phyloP scores from a whole-genome alignment of 2,888 invertebrate species.

The Acanthosepion esculentum region DNA sequence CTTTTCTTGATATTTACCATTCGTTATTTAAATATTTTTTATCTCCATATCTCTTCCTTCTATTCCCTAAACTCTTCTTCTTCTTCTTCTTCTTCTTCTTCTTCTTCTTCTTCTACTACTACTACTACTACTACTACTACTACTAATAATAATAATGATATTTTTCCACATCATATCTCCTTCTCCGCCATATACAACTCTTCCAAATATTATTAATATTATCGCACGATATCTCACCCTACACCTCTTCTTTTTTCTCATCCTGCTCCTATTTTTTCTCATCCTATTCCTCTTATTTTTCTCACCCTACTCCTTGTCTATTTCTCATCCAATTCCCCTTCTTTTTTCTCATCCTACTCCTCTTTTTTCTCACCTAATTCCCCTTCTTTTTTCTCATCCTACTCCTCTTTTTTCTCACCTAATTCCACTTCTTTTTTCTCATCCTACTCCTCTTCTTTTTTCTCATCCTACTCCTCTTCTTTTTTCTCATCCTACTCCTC shows the following conservation, averaged over 20 bases:
- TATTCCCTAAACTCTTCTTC: background rate
- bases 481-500: no score
- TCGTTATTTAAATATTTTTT: no score
- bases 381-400: no score
- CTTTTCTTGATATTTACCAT: background rate
- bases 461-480: background rate
- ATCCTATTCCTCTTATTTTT: background rate
- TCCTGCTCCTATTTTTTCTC: background rate
- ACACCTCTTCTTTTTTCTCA: background rate
- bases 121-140: background rate
- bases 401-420: no score
- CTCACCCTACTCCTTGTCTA: background rate
- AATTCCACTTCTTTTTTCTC: background rate
- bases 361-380: background rate
- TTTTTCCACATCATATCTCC: no score
- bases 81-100: background rate
- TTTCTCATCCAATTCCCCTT: background rate
- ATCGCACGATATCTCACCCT: no score
- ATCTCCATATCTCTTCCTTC: no score
- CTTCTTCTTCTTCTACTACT: background rate
- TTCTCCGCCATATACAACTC: no score
- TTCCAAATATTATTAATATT: no score
- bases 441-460: background rate
- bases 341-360: background rate
- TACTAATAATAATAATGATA: no score